Evolutionary conservation across 2,888 invertebrate genomes (phyloP).

Genomic region (Magallana nippona): DNA sequence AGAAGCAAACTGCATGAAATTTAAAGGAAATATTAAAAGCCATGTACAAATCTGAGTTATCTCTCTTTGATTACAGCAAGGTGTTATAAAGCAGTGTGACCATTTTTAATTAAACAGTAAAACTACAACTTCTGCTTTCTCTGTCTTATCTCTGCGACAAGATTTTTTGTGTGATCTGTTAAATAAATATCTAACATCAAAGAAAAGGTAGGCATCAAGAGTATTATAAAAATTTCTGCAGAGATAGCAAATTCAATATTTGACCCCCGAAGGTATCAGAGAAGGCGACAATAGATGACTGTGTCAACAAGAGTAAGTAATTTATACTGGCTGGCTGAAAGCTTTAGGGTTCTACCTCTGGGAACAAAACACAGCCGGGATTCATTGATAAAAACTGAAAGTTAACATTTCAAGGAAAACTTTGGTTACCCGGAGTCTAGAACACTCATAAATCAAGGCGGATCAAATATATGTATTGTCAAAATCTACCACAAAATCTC

Average conservation of each 20-base stretch:
- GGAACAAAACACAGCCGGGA: neutral
- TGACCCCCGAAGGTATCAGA: conserved; percentile 19
- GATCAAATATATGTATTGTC: conserved; percentile 10
- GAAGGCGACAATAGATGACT: neutral
- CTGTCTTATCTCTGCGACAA: neutral
- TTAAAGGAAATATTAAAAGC: neutral
- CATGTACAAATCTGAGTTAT: neutral
- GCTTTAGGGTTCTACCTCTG: neutral
- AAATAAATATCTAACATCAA: conserved; percentile 25
- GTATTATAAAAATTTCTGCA: conserved; percentile 27
- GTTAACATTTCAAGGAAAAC: conserved; percentile 19
- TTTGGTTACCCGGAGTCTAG: neutral
- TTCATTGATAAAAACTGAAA: conserved; percentile 31
- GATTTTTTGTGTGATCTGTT: conserved; percentile 1
- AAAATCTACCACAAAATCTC: neutral
- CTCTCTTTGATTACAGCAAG: neutral
- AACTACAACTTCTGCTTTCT: neutral
- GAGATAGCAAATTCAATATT: conserved; percentile 26
- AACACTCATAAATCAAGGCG: neutral
- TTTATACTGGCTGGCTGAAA: conserved; percentile 6
- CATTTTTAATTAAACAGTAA: neutral
- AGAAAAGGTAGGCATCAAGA: conserved; percentile 25
- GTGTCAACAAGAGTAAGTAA: conserved; percentile 17
- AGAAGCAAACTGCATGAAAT: neutral
- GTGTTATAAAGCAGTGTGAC: neutral